These are phyloP conservation scores for Noctua pronuba DNA, from an alignment of 2,888 invertebrate genomes.

Conservation along the genomic window DNA sequence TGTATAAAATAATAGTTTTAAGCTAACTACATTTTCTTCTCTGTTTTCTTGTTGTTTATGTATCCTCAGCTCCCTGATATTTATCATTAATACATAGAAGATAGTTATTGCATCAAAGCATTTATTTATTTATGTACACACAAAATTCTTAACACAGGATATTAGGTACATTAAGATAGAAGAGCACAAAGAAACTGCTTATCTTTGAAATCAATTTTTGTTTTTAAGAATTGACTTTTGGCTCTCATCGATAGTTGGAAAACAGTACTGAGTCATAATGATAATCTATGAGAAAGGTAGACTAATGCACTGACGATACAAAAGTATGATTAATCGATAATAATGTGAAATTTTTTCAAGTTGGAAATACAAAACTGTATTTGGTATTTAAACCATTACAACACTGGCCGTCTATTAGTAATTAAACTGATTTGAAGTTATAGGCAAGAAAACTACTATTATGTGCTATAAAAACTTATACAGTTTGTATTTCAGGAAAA, in stretches of 20 bases:
- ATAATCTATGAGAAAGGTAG: neutral
- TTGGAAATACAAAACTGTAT: neutral
- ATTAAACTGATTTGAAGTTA: neutral
- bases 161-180: neutral
- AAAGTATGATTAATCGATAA: neutral
- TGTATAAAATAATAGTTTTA: neutral
- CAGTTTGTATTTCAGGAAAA: constrained; percentile 19
- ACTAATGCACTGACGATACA: neutral
- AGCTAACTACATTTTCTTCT: neutral
- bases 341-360: too few relatives aligned
- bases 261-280: neutral
- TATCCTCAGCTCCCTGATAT: neutral
- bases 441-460: neutral
- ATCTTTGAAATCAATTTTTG: neutral
- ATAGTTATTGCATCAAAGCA: neutral
- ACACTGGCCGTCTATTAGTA: neutral
- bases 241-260: neutral
- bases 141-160: neutral
- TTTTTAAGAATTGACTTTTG: neutral
- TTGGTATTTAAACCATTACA: neutral
- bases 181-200: neutral
- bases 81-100: neutral
- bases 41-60: neutral
- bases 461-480: neutral
- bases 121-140: neutral